Evolutionary conservation across 2,113 vertebrate genomes (phyloP), one percentile per base, ranked within the genome.

Genomic region (Siniperca knerii): DNA sequence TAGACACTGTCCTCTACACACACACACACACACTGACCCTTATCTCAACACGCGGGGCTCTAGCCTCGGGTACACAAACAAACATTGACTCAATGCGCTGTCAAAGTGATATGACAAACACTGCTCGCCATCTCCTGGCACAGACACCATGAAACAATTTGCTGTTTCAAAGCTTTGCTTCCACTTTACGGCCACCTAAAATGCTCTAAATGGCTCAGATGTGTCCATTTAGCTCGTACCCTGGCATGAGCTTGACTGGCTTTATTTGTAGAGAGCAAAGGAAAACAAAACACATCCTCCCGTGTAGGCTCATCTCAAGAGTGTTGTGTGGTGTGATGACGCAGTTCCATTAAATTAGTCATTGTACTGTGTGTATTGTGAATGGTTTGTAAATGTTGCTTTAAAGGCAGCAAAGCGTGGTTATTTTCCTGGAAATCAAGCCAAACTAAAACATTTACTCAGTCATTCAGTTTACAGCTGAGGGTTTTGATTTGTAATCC

Each of bases 371-470:
- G 88, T 66, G 62, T 73, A 44, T 80, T 86, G 65, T 78, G 83
- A 82, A 55, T 48, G 46, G 54, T 90, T 86, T 83, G 82, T 82
- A 82, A 88, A 87, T 84, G 81, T 87, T 86, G 57, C 85, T 81
- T 79, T 73, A 82, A 83, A 82, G 61, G 73, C 77, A 73, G 25
- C 58, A 33, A 44, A 37, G 79, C 3, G n/a, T 61, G 86, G 70
- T 88, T 86, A 81, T 89, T 91, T 92, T 91, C 87, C 83, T 88
- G 90, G 87, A 92, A 94, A 87, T 92, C 11, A 61, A 88, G 74
- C 80, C 61, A 1, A 72, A 88, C 90, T 88, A 83, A 91, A 95
- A 93, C 90, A 91, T 88, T 92, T 85, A 85, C 81, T 85, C 69
- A 80, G 72, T 69, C 68, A 61, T 73, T 61, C 75, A 88, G 91